These are phyloP conservation scores for Atherinosoma microstoma DNA, from an alignment of 2,797 vertebrate species.

Conservation along the genomic window DNA sequence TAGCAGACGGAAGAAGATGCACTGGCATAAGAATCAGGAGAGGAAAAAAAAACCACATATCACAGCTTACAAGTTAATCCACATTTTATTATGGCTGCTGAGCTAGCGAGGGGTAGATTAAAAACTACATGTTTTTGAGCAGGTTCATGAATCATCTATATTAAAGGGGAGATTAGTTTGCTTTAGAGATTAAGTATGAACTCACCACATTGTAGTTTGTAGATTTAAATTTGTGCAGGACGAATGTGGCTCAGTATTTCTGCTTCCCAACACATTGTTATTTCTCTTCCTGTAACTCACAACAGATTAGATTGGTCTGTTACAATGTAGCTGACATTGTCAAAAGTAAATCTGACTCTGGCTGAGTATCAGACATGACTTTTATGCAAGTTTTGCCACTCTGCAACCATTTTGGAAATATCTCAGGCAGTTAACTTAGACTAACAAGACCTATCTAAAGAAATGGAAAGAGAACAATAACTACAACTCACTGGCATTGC, in stretches of 20 bases:
- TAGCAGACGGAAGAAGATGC: slow-evolving; percentile 67
- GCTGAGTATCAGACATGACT: slow-evolving; percentile 2
- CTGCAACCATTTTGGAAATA: neutral
- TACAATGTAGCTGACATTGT: slow-evolving; percentile 5
- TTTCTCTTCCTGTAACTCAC: slow-evolving; percentile 15
- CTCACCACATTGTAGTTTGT: slow-evolving; percentile 67
- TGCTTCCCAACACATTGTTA: slow-evolving; percentile 11
- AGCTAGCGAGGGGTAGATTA: slow-evolving; percentile 82
- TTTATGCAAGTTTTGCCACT: neutral
- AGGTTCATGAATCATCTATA: slow-evolving; percentile 83
- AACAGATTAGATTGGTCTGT: slow-evolving; percentile 24
- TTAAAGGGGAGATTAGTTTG: slow-evolving; percentile 86
- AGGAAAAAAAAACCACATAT: slow-evolving; percentile 63
- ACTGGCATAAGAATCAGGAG: slow-evolving; percentile 62
- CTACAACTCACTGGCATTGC: neutral
- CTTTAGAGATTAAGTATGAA: slow-evolving; percentile 75
- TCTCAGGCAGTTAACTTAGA: neutral
- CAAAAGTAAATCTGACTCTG: slow-evolving; percentile 6
- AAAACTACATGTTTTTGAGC: slow-evolving; percentile 84
- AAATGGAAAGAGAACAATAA: neutral
- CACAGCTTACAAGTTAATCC: slow-evolving; percentile 85
- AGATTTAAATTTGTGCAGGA: slow-evolving; percentile 58
- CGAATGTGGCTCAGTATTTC: slow-evolving; percentile 27
- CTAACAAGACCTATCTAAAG: neutral
- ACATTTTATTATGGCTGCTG: slow-evolving; percentile 83